Percentiles rank a stretch among this genome's conserved stretches.
These are phyloP conservation scores for Ophraella communa DNA, from an alignment of 2,888 invertebrate species.

Conservation along the genomic window DNA sequence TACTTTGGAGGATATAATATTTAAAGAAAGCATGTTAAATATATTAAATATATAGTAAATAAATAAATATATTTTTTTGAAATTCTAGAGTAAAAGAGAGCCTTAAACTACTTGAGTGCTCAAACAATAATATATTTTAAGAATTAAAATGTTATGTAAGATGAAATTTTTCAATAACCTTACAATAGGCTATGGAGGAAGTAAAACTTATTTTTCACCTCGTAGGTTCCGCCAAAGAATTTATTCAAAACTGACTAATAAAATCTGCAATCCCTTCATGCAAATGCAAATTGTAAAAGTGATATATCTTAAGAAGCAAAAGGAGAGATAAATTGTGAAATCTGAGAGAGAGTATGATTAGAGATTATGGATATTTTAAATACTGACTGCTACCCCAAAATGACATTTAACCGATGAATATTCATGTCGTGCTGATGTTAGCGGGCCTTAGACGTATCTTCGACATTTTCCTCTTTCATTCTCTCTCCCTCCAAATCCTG, in stretches of 20 bases:
- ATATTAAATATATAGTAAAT: too few species aligned
- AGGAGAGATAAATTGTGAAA: constrained; percentile 45
- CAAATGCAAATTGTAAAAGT: constrained; percentile 37
- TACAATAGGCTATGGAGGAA: too few species aligned
- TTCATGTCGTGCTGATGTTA: constrained; percentile 52
- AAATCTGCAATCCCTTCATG: constrained; percentile 35
- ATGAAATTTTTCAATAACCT: too few species aligned
- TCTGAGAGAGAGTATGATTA: constrained; percentile 54
- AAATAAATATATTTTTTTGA: too few species aligned
- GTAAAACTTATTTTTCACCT: not conserved
- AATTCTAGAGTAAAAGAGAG: too few species aligned
- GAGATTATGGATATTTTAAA: constrained; percentile 57
- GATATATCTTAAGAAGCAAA: constrained; percentile 37
- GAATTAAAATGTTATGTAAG: too few species aligned
- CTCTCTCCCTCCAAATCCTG: not conserved
- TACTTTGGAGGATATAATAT: too few species aligned
- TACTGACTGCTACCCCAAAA: constrained; percentile 51
- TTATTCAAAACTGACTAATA: constrained; percentile 21
- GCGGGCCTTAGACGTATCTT: constrained; percentile 48
- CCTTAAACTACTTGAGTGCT: too few species aligned
- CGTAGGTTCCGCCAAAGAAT: not conserved
- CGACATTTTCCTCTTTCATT: constrained; percentile 33
- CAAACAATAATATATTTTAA: too few species aligned
- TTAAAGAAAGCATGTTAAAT: too few species aligned
- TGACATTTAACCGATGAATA: constrained; percentile 54